Conservation (phyloP, 2,888 invertebrate genomes). For the Xylocampa areola region DNA sequence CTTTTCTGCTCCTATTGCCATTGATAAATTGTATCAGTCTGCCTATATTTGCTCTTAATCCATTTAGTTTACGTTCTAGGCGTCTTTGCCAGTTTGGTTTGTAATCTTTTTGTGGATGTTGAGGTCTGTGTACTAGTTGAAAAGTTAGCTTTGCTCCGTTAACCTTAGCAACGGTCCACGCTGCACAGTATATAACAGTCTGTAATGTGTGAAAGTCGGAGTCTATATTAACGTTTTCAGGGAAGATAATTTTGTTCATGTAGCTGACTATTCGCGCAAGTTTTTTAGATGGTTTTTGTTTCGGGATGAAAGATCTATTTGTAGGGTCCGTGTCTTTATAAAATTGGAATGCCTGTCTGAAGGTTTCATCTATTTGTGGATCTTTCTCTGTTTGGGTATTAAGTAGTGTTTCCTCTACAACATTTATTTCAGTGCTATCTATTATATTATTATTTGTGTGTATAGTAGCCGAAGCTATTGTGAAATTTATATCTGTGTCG, state of each 20-base stretch:
- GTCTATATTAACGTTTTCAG: background rate
- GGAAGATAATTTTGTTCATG: background rate
- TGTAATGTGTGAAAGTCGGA: conserved; percentile 9
- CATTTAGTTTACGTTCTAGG: conserved; percentile 5
- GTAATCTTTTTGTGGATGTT: conserved; percentile 1
- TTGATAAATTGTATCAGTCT: conserved; percentile 22
- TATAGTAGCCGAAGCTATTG: no score
- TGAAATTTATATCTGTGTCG: background rate
- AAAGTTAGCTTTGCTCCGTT: conserved; percentile 19
- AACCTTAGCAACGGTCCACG: no score
- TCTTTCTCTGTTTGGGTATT: background rate
- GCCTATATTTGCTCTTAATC: conserved; percentile 7
- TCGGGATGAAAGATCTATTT: background rate
- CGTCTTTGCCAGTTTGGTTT: conserved; percentile 14
- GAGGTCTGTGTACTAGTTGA: background rate
- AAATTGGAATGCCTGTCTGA: conserved; percentile 5
- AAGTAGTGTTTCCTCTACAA: background rate
- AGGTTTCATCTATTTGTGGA: no score
- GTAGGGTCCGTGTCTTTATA: conserved; percentile 12
- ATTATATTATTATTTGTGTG: no score
- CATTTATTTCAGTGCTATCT: no score
- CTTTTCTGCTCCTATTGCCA: conserved; percentile 16
- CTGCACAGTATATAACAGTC: conserved; percentile 14
- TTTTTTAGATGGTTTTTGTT: conserved; percentile 17
- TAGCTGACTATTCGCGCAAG: conserved; percentile 5